Evolutionary conservation across 2,888 invertebrate genomes (phyloP), one percentile per base, ranked within the genome.

Genomic region (Ochropleura plecta): DNA sequence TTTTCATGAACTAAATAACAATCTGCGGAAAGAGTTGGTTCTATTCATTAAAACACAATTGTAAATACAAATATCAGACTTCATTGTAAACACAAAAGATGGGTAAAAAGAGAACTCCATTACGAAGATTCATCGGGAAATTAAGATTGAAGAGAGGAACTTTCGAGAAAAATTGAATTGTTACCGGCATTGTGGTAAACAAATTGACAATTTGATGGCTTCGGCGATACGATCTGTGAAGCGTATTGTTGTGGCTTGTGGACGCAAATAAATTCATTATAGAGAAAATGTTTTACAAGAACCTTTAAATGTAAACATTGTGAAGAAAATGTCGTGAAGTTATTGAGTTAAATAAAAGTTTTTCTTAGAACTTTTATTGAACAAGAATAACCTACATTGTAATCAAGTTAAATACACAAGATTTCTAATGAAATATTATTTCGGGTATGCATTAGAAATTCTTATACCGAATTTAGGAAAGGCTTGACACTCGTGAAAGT

Each of bases 161-260:
- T 59, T 63, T 72, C 46, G 55, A 51, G 57, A 30, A 64, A 76
- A 67, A 83, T 83, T 77, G 62, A 80, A 83, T 83, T 73, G 77
- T 67, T 73, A 59, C 62, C 70, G 70, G 64, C 59, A 70, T 73
- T 55, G 65, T 59, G 70, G 68, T 67, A 70, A 53, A 76, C 83
- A 83, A 83, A 83, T 82, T 76, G 83, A 16, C 83, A 76, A 70
- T 49, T 70, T 65, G 77, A 73, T 69, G 80, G 70, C 48, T 70
- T 57, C 68, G 49, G 44, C 55, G 83, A 72, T 75, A 79, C 67
- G 57, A 69, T 48, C 73, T 42, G 60, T 20, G 59, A 16, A 5
- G 57, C 57, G 63, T 59, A 71, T 65, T 80, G 68, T 71, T 77
- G 80, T 60, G 76, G 80, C 53, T 70, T 62, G 64, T 53, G 30